Conservation (phyloP, 2,113 vertebrate genomes). For the Heptranchias perlo region DNA sequence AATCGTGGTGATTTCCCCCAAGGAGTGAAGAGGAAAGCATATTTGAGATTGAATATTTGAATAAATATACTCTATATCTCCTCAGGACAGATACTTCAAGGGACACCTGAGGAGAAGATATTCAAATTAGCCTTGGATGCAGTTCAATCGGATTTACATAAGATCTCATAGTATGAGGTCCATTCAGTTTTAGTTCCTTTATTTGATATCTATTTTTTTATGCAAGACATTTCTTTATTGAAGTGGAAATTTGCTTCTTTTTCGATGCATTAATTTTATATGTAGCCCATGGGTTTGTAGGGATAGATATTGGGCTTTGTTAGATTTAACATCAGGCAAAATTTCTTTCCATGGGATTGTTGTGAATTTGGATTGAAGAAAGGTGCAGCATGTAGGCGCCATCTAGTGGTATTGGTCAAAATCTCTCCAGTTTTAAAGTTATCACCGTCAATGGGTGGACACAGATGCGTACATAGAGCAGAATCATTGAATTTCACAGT, state of each 20-base stretch:
- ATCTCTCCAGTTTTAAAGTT: background rate
- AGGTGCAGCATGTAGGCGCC: background rate
- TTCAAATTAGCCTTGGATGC: background rate
- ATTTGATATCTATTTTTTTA: background rate
- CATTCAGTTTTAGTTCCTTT: background rate
- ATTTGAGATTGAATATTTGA: background rate
- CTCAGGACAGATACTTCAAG: background rate
- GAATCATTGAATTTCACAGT: no score
- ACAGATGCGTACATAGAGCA: background rate
- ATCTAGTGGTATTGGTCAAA: background rate
- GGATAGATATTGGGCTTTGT: background rate
- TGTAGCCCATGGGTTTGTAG: background rate
- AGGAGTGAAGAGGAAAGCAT: background rate
- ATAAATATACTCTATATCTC: background rate
- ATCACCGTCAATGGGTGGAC: no score
- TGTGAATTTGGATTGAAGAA: background rate
- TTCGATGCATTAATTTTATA: background rate
- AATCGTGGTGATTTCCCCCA: background rate
- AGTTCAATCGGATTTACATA: background rate
- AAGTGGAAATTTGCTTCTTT: no score
- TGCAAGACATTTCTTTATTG: background rate
- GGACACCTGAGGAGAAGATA: background rate
- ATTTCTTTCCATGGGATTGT: no score
- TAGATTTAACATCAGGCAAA: no score
- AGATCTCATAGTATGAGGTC: background rate